phyloP scores from a whole-genome alignment of 2,797 vertebrate species.

The Agapornis canus region DNA sequence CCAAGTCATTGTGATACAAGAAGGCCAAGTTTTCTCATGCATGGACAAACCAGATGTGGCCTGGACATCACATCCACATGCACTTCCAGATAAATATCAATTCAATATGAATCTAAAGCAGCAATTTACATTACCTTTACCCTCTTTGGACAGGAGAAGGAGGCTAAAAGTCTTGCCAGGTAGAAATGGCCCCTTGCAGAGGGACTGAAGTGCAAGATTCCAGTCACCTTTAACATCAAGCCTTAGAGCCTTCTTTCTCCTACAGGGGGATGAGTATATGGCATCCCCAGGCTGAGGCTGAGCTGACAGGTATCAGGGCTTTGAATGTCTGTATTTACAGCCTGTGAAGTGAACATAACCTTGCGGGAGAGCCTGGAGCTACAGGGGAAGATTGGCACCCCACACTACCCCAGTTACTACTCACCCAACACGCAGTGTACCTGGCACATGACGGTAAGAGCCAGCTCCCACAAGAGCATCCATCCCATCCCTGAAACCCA shows the following conservation, averaged over 20 bases:
- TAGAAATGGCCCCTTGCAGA: not conserved
- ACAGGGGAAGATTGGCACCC: conserved; percentile 86
- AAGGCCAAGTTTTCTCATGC: not conserved
- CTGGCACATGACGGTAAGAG: conserved; percentile 89
- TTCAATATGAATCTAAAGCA: not conserved
- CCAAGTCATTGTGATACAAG: not conserved
- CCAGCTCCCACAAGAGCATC: not conserved
- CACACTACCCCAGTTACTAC: conserved; percentile 93
- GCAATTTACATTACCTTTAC: not conserved
- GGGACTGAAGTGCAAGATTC: not conserved
- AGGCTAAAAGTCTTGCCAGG: not conserved
- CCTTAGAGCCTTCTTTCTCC: not conserved
- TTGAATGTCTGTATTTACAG: conserved; percentile 70
- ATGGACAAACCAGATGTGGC: not conserved
- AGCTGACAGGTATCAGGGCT: not conserved
- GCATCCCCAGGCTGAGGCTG: not conserved
- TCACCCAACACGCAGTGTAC: conserved; percentile 88
- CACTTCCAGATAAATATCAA: not conserved
- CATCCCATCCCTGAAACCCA: not conserved
- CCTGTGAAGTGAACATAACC: conserved; percentile 80
- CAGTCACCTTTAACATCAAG: not conserved
- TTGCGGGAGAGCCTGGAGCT: conserved; percentile 74
- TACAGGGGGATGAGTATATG: not conserved
- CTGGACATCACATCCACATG: not conserved
- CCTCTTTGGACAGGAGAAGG: not conserved